phyloP scores from a whole-genome alignment of 2,888 invertebrate genomes.

The Hirtodrosophila trivittata region DNA sequence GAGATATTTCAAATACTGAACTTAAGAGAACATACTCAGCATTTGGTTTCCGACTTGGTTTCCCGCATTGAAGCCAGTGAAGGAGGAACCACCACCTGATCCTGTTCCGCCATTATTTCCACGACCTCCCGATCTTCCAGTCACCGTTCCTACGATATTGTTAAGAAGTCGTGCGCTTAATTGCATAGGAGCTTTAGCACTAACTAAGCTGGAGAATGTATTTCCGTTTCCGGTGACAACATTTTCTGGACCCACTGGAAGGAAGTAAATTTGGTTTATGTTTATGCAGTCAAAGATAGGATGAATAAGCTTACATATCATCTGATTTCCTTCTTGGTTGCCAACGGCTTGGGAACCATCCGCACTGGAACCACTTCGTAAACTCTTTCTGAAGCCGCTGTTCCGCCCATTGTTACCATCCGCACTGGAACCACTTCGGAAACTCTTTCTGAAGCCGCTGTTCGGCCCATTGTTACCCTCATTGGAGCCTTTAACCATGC shows the following conservation, averaged over 20 bases:
- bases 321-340: too few species aligned
- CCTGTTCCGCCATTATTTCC: background rate
- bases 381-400: too few species aligned
- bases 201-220: background rate
- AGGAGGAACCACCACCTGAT: background rate
- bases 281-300: too few species aligned
- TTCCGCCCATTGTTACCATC: too few species aligned
- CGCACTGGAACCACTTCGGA: background rate
- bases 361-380: too few species aligned
- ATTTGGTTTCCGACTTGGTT: slow-evolving; percentile 27
- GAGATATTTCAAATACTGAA: too few species aligned
- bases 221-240: slow-evolving; percentile 21
- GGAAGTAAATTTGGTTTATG: slow-evolving; percentile 5
- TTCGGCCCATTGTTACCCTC: too few species aligned
- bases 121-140: background rate
- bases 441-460: too few species aligned
- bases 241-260: slow-evolving; percentile 1
- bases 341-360: too few species aligned
- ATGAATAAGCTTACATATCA: too few species aligned
- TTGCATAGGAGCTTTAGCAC: too few species aligned
- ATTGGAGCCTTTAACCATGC: background rate
- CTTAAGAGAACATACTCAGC: slow-evolving; percentile 9
- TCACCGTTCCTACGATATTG: background rate
- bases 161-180: background rate
- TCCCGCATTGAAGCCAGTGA: background rate